phyloP scores from a whole-genome alignment of 2,888 invertebrate genomes.

The Ophion slaviceki region DNA sequence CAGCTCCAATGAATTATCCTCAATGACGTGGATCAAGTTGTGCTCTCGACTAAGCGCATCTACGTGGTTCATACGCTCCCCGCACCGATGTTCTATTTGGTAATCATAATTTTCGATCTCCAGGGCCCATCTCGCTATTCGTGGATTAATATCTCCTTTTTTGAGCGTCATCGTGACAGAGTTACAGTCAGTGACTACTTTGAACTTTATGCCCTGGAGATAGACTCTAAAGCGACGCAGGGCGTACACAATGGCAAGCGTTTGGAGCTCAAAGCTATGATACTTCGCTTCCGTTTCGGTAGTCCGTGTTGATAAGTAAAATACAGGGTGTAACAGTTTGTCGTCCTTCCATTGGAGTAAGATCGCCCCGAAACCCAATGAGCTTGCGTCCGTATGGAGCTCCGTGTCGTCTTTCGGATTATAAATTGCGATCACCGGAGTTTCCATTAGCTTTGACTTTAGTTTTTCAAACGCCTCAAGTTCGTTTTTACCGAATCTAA shows the following conservation, averaged over 20 bases:
- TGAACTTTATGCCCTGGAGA: constrained; percentile 70
- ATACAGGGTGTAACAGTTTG: too few relatives aligned
- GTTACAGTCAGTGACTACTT: constrained; percentile 74
- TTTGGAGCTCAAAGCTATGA: too few relatives aligned
- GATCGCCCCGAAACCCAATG: too few relatives aligned
- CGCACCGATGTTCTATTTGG: constrained; percentile 69
- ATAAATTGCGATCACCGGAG: too few relatives aligned
- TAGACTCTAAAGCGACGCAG: constrained; percentile 73
- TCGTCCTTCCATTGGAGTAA: too few relatives aligned
- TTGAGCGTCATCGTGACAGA: constrained; percentile 70
- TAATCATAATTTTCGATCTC: constrained; percentile 72
- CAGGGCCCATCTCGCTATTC: constrained; percentile 74
- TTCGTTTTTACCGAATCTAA: constrained; percentile 70
- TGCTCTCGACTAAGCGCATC: constrained; percentile 69
- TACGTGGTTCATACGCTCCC: constrained; percentile 71
- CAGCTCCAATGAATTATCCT: constrained; percentile 63
- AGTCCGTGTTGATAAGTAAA: too few relatives aligned
- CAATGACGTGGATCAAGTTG: constrained; percentile 52
- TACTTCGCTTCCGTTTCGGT: too few relatives aligned
- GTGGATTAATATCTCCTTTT: constrained; percentile 75
- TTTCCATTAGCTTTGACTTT: too few relatives aligned
- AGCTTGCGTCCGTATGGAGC: too few relatives aligned
- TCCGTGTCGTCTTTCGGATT: too few relatives aligned
- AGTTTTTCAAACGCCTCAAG: constrained; percentile 47
- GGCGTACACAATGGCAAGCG: too few relatives aligned